A percentile compares a stretch with the other conserved stretches of the same genome.
Evolutionary conservation across 2,113 vertebrate genomes (phyloP).

Genomic region (Urocynchramus pylzowi): DNA sequence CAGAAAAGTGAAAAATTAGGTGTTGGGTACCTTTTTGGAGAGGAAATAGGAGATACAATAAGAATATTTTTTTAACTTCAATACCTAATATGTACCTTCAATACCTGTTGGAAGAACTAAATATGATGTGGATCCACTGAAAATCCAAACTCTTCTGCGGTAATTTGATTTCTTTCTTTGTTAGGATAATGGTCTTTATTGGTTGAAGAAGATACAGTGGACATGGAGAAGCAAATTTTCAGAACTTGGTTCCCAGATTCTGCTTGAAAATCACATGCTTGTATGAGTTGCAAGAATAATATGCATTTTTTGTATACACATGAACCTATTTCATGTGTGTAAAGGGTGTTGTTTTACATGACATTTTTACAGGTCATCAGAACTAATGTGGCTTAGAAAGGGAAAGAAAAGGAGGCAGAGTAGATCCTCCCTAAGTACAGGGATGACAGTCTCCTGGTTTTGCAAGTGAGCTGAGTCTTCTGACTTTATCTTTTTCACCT

Average conservation of each 20-base stretch:
- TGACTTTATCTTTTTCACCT: constrained; percentile 24
- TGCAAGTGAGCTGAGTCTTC: background rate
- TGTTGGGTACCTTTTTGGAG: background rate
- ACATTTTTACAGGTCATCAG: background rate
- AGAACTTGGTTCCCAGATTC: background rate
- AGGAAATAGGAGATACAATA: background rate
- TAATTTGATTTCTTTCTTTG: background rate
- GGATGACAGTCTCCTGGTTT: background rate
- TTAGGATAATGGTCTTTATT: background rate
- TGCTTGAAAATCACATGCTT: background rate
- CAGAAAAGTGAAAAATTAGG: background rate
- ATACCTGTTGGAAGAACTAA: background rate
- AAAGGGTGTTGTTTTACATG: background rate
- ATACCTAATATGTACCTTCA: background rate
- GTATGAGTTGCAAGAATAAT: background rate
- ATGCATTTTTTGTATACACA: background rate
- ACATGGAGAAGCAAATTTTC: background rate
- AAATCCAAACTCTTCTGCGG: background rate
- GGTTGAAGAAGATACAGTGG: background rate
- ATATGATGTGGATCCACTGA: background rate
- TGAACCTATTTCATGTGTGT: background rate
- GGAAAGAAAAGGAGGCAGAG: background rate
- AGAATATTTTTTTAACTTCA: background rate
- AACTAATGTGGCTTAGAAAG: background rate
- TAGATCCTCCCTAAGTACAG: background rate